These are phyloP conservation scores for Porites australiensis DNA, from an alignment of 64 coral and sea anemone species.

Conservation along the genomic window DNA sequence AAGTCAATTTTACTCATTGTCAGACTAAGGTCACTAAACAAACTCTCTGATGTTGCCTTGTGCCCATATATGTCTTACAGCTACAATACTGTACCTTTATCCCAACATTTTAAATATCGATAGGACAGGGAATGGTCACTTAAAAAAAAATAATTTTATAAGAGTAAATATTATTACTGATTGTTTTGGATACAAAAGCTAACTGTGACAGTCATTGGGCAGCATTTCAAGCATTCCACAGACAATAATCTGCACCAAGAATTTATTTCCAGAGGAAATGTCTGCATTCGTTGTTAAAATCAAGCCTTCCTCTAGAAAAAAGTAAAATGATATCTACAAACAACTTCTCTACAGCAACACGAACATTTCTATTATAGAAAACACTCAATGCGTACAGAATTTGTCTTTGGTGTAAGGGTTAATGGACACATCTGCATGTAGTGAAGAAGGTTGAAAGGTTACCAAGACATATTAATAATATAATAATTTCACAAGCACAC, in stretches of 20 bases:
- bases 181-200: not conserved
- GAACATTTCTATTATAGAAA: not conserved
- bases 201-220: not conserved
- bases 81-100: too few species aligned
- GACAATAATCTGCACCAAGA: not conserved
- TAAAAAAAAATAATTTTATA: too few species aligned
- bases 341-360: not conserved
- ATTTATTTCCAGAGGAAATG: not conserved
- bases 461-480: not conserved
- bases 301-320: not conserved
- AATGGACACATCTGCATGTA: not conserved
- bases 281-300: not conserved
- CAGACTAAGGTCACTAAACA: too few species aligned
- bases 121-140: too few species aligned
- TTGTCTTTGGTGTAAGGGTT: too few species aligned
- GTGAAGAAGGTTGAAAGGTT: not conserved
- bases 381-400: not conserved
- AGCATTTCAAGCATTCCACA: slow-evolving; percentile 6
- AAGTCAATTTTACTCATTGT: too few species aligned
- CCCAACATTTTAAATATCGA: too few species aligned
- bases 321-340: not conserved
- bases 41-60: too few species aligned
- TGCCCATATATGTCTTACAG: too few species aligned
- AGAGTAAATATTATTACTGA: not conserved
- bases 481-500: not conserved